phyloP scores from a whole-genome alignment of 2,797 vertebrate genomes.

The Poecile montanus region DNA sequence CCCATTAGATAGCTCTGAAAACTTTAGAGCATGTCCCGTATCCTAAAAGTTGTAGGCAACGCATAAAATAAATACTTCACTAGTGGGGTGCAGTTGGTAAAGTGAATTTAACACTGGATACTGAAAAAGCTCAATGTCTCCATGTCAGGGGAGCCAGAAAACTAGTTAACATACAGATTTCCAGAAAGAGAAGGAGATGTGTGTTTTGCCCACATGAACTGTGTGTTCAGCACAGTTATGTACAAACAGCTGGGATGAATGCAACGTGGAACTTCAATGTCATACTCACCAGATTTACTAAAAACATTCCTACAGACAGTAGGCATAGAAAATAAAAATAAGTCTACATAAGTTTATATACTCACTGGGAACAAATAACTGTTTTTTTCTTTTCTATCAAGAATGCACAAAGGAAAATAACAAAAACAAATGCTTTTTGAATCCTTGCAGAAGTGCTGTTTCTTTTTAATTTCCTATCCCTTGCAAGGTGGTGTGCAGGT shows the following conservation, averaged over 20 bases:
- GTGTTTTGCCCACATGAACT: background rate
- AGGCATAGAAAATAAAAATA: background rate
- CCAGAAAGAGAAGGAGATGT: background rate
- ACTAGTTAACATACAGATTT: background rate
- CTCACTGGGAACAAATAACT: background rate
- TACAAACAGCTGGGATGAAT: background rate
- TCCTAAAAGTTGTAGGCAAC: background rate
- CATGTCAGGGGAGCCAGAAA: background rate
- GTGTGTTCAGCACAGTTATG: background rate
- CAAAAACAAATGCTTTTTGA: background rate
- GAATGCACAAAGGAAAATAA: background rate
- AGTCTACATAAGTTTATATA: background rate
- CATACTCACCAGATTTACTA: background rate
- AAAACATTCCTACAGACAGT: background rate
- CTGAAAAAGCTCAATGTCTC: background rate
- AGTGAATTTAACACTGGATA: background rate
- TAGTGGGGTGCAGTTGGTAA: background rate
- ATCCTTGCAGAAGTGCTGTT: background rate
- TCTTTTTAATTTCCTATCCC: background rate
- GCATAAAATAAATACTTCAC: background rate
- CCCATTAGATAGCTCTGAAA: background rate
- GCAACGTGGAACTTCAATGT: background rate
- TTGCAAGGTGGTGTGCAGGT: background rate
- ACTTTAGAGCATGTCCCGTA: accelerated
- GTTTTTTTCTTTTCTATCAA: background rate